Evolutionary conservation across 2,888 invertebrate species (phyloP), one percentile per base, ranked within the genome.

Genomic region (Choreutis nemorana): DNA sequence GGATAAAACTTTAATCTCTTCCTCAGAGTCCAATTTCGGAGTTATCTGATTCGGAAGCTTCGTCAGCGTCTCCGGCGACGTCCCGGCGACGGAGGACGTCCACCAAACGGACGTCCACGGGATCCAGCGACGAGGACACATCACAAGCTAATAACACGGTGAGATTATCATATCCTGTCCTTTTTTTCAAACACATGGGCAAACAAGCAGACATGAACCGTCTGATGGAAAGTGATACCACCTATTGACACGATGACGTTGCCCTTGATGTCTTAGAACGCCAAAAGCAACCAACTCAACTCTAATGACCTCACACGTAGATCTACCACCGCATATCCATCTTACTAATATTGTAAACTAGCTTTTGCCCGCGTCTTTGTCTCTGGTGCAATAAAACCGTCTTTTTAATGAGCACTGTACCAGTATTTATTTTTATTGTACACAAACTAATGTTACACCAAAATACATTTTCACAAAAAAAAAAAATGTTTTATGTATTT

Each of bases 31-130:
- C 84, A 34, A 62, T 85, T 33, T 85, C 85, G 39, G 83, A 83
- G 50, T 60, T 85, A 39, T 84, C 85, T 3, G 84, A 85, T 41
- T 83, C 83, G 18, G 80, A 81, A 35, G 55, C 71, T 30, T 65
- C 77, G 13, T 66, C 70, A 22, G 63, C 67, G 18, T 62, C 73
- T 4, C 65, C 72, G 15, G 60, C 50, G 10, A 50, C 51, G 18
- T 41, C 45, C 33, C 50, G 71, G 20, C 51, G 67, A 28, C 49
- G 71, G 30, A 51, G 73, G 31, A 58, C 70, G 24, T 47, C 53
- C 28, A 55, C 63, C 16, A 58, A 58, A 41, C 55, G 70, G 33
- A 64, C 70, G 33, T 66, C 81, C 28, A 61, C 82, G 33, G 70
- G 60, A 16, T 75, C 64, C 41, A 80, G 71, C 45, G 82, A 66